Conservation (phyloP, 2,888 invertebrate species). For the Crepidodera aurea region DNA sequence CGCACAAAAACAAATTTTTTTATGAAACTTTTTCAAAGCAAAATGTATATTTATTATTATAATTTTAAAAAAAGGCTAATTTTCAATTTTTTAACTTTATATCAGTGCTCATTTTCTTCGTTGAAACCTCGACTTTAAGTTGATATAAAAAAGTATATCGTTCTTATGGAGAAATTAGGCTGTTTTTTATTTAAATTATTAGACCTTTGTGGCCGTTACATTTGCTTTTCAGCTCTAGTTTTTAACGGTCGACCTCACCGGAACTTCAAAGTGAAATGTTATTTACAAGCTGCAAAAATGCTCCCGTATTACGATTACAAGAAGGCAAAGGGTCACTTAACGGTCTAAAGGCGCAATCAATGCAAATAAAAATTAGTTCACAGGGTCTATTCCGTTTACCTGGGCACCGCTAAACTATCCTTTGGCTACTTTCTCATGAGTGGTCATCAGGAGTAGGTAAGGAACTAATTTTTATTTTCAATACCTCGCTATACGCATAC, state of each 20-base stretch:
- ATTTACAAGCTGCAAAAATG: background rate
- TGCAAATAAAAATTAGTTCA: conserved; percentile 51
- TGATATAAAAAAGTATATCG: too few species aligned
- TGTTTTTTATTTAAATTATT: too few species aligned
- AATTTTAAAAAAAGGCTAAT: too few species aligned
- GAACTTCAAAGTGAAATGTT: background rate
- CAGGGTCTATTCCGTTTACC: conserved; percentile 47
- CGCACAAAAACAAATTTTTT: too few species aligned
- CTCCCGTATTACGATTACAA: background rate
- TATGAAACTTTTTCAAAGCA: too few species aligned
- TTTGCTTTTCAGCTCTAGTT: background rate
- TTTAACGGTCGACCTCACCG: background rate
- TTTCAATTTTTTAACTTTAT: too few species aligned
- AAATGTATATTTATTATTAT: too few species aligned
- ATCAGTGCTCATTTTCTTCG: too few species aligned
- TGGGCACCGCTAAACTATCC: conserved; percentile 40
- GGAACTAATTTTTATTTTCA: conserved; percentile 29
- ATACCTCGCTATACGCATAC: conserved; percentile 27
- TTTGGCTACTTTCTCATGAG: conserved; percentile 43
- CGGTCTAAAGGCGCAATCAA: conserved; percentile 26
- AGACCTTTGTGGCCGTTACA: background rate
- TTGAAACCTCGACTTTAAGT: too few species aligned
- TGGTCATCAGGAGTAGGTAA: conserved; percentile 31
- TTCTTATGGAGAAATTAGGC: too few species aligned
- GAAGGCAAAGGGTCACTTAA: conserved; percentile 27